Evolutionary conservation across 1,140 invertebrate species (phyloP).

Genomic region (Philaenus spumarius): DNA sequence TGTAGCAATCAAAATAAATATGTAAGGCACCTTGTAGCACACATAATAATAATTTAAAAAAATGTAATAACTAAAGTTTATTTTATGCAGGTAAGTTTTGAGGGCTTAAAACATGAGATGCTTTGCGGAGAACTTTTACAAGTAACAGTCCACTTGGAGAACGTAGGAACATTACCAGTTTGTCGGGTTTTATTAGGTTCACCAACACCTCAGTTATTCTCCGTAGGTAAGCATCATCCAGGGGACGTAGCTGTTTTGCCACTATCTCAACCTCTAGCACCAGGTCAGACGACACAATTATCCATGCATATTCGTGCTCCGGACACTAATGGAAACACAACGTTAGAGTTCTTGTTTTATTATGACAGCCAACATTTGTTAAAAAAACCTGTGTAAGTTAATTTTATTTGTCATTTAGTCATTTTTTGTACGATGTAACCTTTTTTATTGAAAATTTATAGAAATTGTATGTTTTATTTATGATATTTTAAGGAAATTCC

Average conservation of each 20-base stretch:
- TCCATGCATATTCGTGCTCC: constrained; percentile 28
- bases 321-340: constrained; percentile 30
- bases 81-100: constrained; percentile 54
- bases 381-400: constrained; percentile 57
- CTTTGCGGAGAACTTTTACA: constrained; percentile 65
- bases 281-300: neutral
- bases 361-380: constrained; percentile 37
- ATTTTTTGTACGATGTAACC: too few relatives aligned
- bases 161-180: constrained; percentile 58
- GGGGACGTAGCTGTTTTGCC: constrained; percentile 28
- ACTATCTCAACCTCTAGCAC: constrained; percentile 21
- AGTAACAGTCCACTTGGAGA: constrained; percentile 59
- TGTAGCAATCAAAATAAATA: neutral
- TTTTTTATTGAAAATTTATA: too few relatives aligned
- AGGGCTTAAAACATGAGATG: constrained; percentile 57
- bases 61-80: too few relatives aligned
- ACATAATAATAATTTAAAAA: too few relatives aligned
- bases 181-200: constrained; percentile 58
- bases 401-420: neutral
- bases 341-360: constrained; percentile 44
- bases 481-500: too few relatives aligned
- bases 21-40: too few relatives aligned
- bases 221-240: constrained; percentile 41
- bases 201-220: constrained; percentile 59
- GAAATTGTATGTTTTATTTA: too few relatives aligned